A percentile compares a stretch with the other conserved stretches of the same genome.
Conservation (phyloP, 2,888 invertebrate genomes). For the Ellobium chinense region DNA sequence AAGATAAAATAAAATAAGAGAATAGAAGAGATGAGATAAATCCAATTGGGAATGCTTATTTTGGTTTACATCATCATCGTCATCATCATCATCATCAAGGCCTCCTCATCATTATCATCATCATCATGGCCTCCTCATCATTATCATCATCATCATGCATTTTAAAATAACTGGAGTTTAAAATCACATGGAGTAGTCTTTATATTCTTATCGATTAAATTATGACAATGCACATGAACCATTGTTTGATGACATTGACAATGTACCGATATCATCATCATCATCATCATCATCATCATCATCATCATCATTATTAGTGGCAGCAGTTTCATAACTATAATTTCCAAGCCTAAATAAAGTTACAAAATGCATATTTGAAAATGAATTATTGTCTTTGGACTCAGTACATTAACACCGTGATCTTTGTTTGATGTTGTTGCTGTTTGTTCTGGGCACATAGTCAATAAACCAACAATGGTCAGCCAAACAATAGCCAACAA, state of each 20-base stretch:
- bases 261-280: constrained; percentile 5
- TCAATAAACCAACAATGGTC: no score
- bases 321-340: neutral
- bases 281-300: neutral
- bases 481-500: neutral
- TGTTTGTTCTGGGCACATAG: neutral
- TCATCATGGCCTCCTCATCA: neutral
- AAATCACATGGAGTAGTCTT: neutral
- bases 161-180: neutral
- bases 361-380: neutral
- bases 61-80: no score
- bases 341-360: neutral
- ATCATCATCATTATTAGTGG: neutral
- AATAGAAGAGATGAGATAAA: no score
- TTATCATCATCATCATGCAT: neutral
- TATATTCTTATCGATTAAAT: neutral
- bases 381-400: neutral
- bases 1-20: no score
- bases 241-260: no score
- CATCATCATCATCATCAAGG: neutral
- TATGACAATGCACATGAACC: neutral
- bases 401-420: neutral
- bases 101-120: neutral
- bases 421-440: neutral
- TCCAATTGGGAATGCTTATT: no score